phyloP scores from a whole-genome alignment of 2,113 vertebrate species.

The Tyrannus savana region DNA sequence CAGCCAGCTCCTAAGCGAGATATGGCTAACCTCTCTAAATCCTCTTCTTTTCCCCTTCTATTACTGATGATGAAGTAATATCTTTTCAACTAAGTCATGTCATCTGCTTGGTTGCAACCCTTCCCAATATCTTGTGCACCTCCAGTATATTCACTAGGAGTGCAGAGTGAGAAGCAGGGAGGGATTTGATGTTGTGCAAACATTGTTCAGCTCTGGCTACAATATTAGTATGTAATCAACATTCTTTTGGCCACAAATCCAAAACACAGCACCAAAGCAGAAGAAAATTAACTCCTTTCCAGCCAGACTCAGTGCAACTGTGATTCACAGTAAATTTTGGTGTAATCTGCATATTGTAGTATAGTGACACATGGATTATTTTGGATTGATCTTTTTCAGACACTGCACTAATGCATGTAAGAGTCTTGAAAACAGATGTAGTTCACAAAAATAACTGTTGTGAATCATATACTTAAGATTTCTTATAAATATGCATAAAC shows the following conservation, averaged over 20 bases:
- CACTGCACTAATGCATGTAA: not conserved
- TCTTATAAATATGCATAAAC: not conserved
- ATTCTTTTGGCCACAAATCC: not conserved
- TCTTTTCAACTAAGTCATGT: not conserved
- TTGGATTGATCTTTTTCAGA: not conserved
- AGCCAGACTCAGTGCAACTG: not conserved
- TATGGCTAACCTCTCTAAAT: not conserved
- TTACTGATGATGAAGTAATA: not conserved
- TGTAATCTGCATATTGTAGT: not conserved
- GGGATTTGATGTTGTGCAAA: not conserved
- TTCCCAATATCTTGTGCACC: not conserved
- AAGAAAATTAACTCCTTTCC: not conserved
- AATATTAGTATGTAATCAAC: not conserved
- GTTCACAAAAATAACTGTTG: not conserved
- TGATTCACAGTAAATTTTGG: not conserved
- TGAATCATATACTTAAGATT: not conserved
- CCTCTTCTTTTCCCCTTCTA: not conserved
- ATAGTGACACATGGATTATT: not conserved
- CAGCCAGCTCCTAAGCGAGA: not conserved
- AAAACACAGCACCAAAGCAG: not conserved
- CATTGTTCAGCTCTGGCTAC: not conserved
- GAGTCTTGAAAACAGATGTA: not conserved
- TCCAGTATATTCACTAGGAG: fast-evolving
- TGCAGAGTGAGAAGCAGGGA: not conserved
- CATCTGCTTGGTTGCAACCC: not conserved